These are phyloP conservation scores for Hyaena hyaena DNA, from an alignment of 2,113 vertebrate genomes.

Conservation along the genomic window DNA sequence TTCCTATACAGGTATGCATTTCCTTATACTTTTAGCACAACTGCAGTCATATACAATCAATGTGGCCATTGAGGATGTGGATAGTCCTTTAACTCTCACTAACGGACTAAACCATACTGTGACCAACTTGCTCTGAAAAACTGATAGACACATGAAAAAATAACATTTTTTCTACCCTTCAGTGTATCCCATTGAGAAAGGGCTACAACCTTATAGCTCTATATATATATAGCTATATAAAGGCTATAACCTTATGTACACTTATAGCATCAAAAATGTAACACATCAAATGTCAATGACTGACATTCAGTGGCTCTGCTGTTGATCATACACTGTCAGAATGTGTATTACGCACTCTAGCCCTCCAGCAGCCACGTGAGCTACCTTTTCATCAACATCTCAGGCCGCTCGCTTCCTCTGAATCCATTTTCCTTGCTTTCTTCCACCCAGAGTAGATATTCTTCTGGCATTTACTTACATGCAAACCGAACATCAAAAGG, in stretches of 20 bases:
- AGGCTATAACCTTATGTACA: too few species aligned
- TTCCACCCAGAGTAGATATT: neutral
- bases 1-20: neutral
- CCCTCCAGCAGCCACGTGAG: neutral
- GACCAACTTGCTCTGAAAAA: neutral
- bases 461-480: neutral
- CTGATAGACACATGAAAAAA: neutral
- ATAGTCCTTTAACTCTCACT: neutral
- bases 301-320: neutral
- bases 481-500: neutral
- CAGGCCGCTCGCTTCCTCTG: neutral
- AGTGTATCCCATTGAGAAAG: neutral
- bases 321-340: neutral
- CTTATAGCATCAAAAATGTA: neutral
- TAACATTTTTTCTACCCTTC: neutral
- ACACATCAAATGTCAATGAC: neutral
- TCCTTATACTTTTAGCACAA: neutral
- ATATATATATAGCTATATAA: too few species aligned
- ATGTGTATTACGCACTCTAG: neutral
- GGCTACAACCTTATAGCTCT: too few species aligned
- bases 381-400: neutral
- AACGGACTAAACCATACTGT: neutral
- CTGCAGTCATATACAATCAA: neutral
- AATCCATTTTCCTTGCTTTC: neutral
- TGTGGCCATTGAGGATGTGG: neutral